Base-by-base conservation (phyloP, 2,797 vertebrate species). In the Silurus lanzhouensis region DNA sequence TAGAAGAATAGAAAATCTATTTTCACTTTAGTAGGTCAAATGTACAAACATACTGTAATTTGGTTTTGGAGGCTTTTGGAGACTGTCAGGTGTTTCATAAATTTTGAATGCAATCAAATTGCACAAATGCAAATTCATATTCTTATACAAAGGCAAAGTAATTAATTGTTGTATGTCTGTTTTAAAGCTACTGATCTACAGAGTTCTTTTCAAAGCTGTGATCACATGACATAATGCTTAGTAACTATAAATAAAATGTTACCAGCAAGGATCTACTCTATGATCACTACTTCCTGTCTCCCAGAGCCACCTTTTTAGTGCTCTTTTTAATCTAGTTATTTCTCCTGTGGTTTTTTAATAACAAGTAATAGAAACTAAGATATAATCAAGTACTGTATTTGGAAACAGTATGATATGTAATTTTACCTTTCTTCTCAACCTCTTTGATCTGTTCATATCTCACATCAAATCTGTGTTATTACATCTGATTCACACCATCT, bases 261-360 rank as follows among this genome's bases (percentile, higher is more conserved):
- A 77, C 25, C n/a, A 76, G 7, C 74, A 58, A 12, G 57, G 15
- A 58, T 20, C 55, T 12, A 57, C 52, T 75, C 48, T 75, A 19
- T 67, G 52, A 74, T 52, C 22, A 74, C 46, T 52, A 57, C 48
- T 55, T 57, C 48, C 48, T 57, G 48, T 75, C 46, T 17, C 25
- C 52, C 14, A 27, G 15, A 17, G 17, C 46, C 14, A 57, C 25
- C 52, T 76, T 60, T 77, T 58, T 31, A 9, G 20, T 76, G n/a
- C 52, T 27, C 38, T 57, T 77, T 77, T n/a, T 38, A 1, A 77
- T 5, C 55, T 77, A 55, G 57, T 60, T 60, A 20, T 20, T 81
- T 76, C 52, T 75, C 15, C 15, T 71, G 20, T 66, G 78, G 6
- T 67, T 83, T 72, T 38, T 71, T 87, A 64, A 83, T 48, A 80